A percentile compares a stretch with the other conserved stretches of the same genome.
Conservation (phyloP, 2,797 vertebrate species). For the Brachyalestes nurse region DNA sequence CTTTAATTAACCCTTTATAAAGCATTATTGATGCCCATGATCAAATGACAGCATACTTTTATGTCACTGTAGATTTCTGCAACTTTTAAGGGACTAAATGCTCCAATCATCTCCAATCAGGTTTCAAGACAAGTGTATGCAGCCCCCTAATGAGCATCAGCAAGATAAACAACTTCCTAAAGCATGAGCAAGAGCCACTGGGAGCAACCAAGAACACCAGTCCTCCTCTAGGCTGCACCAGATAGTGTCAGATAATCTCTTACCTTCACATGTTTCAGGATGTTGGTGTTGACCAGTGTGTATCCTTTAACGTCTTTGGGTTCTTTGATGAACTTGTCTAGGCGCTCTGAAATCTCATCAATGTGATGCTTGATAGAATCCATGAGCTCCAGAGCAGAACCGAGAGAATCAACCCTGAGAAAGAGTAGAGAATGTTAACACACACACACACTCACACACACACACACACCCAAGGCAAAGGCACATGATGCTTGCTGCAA, state of each 20-base stretch:
- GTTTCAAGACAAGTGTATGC: too few species aligned
- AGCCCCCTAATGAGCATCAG: too few species aligned
- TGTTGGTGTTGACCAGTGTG: constrained; percentile 73
- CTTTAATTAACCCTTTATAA: too few species aligned
- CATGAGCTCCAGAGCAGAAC: constrained; percentile 80
- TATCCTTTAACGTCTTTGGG: constrained; percentile 77
- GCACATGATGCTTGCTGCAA: constrained; percentile 12
- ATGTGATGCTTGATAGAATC: constrained; percentile 83
- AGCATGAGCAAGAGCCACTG: background rate
- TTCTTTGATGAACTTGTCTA: constrained; percentile 78
- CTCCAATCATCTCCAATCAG: too few species aligned
- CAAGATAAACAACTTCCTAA: too few species aligned
- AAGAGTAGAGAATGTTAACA: constrained; percentile 21
- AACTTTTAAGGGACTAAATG: too few species aligned
- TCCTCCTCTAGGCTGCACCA: too few species aligned
- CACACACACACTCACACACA: background rate
- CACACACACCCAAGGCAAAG: background rate
- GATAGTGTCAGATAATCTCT: background rate
- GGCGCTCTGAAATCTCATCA: constrained; percentile 74
- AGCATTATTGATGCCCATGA: too few species aligned
- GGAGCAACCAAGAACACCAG: too few species aligned
- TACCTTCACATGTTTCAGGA: constrained; percentile 81
- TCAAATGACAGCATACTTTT: background rate
- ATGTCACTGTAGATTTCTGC: too few species aligned
- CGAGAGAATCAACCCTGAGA: constrained; percentile 81